Percentiles rank a stretch among this genome's conserved stretches.
Conservation (phyloP, 2,888 invertebrate genomes). For the Lamellibrachia satsuma region DNA sequence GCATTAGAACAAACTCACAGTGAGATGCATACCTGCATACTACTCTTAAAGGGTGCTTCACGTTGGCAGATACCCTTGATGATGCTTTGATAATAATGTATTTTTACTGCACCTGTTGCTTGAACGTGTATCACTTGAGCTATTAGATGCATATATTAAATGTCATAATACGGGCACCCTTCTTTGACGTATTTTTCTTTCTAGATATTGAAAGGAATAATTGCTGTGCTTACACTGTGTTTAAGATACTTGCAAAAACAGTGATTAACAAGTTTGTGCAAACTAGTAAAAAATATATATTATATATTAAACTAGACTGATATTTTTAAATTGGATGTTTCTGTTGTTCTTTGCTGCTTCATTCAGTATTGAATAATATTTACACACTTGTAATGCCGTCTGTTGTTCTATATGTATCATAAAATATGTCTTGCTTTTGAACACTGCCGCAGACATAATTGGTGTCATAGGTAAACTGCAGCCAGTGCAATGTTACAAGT, state of each 20-base stretch:
- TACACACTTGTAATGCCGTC: background rate
- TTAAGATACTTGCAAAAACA: background rate
- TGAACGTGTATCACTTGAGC: background rate
- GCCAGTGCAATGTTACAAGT: background rate
- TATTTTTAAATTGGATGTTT: background rate
- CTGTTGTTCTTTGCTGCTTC: background rate
- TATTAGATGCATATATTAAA: background rate
- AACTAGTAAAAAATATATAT: background rate
- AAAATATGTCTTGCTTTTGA: background rate
- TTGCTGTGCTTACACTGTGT: background rate
- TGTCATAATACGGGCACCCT: background rate
- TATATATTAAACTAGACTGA: background rate
- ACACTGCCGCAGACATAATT: background rate
- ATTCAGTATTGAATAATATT: background rate
- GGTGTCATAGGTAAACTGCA: constrained; percentile 13
- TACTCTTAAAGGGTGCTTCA: background rate
- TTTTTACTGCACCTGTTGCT: background rate
- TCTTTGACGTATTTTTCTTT: background rate
- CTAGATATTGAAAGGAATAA: background rate
- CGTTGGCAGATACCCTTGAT: background rate
- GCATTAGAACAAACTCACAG: background rate
- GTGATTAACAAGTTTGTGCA: background rate
- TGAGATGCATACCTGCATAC: background rate
- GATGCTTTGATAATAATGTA: background rate
- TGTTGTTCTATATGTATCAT: background rate